Conservation (phyloP, 2,888 invertebrate genomes). For the Galerucella calmariensis region DNA sequence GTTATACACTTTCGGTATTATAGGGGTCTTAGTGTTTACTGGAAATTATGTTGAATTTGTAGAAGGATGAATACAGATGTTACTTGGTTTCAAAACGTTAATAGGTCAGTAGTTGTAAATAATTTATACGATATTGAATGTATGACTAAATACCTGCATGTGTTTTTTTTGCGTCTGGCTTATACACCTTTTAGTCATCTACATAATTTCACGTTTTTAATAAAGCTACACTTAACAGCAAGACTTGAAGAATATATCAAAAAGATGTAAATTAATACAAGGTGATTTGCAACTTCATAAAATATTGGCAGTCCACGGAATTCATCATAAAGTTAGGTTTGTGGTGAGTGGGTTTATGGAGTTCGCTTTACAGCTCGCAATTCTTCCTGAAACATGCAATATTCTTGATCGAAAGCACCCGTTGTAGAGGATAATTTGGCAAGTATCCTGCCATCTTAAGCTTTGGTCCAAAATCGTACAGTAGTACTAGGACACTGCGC, state of each 20-base stretch:
- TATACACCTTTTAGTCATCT: conserved; percentile 15
- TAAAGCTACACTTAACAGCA: background rate
- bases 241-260: background rate
- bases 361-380: too few species aligned
- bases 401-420: too few species aligned
- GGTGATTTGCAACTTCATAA: background rate
- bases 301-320: background rate
- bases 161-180: background rate
- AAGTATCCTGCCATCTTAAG: too few species aligned
- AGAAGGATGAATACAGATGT: background rate
- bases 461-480: too few species aligned
- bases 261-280: background rate
- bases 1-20: background rate
- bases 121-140: background rate
- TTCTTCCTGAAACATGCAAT: too few species aligned
- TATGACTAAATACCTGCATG: conserved; percentile 20
- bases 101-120: conserved; percentile 32
- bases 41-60: background rate
- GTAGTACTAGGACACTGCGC: too few species aligned
- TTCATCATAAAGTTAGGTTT: background rate
- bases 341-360: too few species aligned
- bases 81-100: conserved; percentile 10
- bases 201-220: conserved; percentile 10
- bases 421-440: too few species aligned
- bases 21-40: background rate